Evolutionary conservation across 1,140 invertebrate genomes (phyloP).

Genomic region (Drosophila elegans): DNA sequence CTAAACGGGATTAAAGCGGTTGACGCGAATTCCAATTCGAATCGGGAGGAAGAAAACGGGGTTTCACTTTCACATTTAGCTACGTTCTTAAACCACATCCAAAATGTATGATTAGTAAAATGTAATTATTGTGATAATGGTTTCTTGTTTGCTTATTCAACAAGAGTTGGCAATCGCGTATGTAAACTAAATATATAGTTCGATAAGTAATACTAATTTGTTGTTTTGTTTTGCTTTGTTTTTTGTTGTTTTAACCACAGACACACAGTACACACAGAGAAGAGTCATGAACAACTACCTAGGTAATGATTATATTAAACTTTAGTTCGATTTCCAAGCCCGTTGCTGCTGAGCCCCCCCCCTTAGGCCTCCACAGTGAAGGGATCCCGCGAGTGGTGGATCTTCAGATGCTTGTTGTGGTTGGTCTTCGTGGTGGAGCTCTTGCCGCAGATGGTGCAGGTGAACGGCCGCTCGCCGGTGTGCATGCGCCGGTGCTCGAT

Average conservation of each 20-base stretch:
- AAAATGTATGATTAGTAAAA: slow-evolving; percentile 75
- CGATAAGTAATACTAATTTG: slow-evolving; percentile 80
- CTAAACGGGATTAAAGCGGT: slow-evolving; percentile 63
- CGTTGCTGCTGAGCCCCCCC: neutral
- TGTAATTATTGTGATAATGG: slow-evolving; percentile 69
- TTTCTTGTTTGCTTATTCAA: slow-evolving; percentile 39
- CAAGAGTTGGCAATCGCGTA: slow-evolving; percentile 77
- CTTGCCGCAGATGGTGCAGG: slow-evolving; percentile 94
- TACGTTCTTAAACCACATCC: slow-evolving; percentile 79
- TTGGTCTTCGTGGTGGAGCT: slow-evolving; percentile 94
- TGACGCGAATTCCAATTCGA: slow-evolving; percentile 39
- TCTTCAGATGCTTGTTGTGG: slow-evolving; percentile 94
- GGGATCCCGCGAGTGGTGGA: slow-evolving; percentile 93
- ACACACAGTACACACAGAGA: slow-evolving; percentile 76
- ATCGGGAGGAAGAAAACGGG: slow-evolving; percentile 11
- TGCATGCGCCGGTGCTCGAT: slow-evolving; percentile 94
- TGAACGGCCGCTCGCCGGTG: slow-evolving; percentile 91
- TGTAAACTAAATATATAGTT: slow-evolving; percentile 62
- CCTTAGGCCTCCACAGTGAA: slow-evolving; percentile 92
- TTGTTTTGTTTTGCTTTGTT: slow-evolving; percentile 55
- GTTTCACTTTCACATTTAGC: slow-evolving; percentile 74
- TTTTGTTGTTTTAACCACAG: slow-evolving; percentile 65
- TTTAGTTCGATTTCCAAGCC: slow-evolving; percentile 54
- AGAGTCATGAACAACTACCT: slow-evolving; percentile 77
- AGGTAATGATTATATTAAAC: slow-evolving; percentile 73